phyloP scores from a whole-genome alignment of 2,113 vertebrate genomes.

The Pelodiscus sinensis region DNA sequence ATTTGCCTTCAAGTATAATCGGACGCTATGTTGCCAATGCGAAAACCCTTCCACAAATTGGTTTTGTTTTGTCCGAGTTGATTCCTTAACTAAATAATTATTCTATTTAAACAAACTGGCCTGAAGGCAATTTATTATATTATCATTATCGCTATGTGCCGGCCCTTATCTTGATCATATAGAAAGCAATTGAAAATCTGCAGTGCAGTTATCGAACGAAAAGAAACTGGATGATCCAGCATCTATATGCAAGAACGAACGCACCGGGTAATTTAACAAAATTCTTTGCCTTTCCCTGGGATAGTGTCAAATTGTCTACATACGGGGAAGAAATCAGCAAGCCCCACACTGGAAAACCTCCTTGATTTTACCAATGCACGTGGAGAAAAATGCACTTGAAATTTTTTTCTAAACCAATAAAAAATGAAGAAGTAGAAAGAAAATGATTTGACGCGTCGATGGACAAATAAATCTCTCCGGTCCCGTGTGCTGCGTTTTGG shows the following conservation, averaged over 20 bases:
- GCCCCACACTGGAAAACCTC: rapidly evolving
- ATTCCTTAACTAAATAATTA: rapidly evolving
- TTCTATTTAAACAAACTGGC: rapidly evolving
- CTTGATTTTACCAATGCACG: too few relatives aligned
- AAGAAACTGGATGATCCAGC: neutral
- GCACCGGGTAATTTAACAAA: neutral
- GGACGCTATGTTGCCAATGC: rapidly evolving
- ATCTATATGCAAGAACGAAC: rapidly evolving
- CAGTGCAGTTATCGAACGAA: neutral
- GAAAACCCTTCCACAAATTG: rapidly evolving
- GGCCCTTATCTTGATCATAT: neutral
- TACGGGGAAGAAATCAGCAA: neutral
- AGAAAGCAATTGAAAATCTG: neutral
- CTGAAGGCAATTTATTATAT: too few relatives aligned
- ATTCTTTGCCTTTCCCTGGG: rapidly evolving
- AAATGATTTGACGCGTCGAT: neutral
- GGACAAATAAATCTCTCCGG: neutral
- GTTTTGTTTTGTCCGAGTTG: neutral
- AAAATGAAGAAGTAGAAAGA: neutral
- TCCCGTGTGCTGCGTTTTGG: neutral
- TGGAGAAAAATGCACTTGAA: neutral
- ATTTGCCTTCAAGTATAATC: neutral
- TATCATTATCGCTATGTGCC: neutral
- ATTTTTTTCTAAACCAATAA: neutral
- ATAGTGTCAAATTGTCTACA: neutral